Base-by-base conservation (phyloP, 2,888 invertebrate genomes). In the Drosophila paramelanica region DNA sequence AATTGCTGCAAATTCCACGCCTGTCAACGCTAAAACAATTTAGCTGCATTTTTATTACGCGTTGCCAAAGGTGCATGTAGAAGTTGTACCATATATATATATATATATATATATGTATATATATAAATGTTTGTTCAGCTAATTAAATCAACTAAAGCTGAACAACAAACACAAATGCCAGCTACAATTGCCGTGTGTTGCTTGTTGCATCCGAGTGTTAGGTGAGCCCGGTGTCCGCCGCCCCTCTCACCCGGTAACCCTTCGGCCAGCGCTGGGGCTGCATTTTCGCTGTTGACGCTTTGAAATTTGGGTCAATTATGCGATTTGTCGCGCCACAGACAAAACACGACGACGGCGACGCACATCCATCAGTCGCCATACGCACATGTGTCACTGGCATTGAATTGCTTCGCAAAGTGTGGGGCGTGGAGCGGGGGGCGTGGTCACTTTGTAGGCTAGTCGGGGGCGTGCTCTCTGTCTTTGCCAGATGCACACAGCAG, bases 281-380 rank as follows among this genome's bases (percentile, higher is more conserved):
- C 38, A 51, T 31, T 59, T 59, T 43, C 53, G 67, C 50, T 59
- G 64, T 56, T 72, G 73, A 64, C 69, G 81, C 75, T 70, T 67
- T 67, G 51, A 71, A 79, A 89, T 90, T 81, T 88, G 72, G 89
- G 89, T 90, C 88, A 89, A 90, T 89, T 89, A 86, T 86, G 82
- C 86, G 84, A 89, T 83, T 89, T 79, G 89, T 83, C 88, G 86
- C 88, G 73, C 72, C 80, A 61, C 73, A 82, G 67, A 72, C 71
- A 77, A 61, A 72, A 67, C 67, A 68, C 51, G 49, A 45, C 23
- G 42, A 52, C 27, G 33, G 14, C 45, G 43, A 65, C 45, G 52
- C 69, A 64, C 83, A 88, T 83, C 83, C 86, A 83, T 88, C 88
- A 82, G 73, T 51, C 67, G 67, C 60, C 46, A 49, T 49, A 68